phyloP scores from a whole-genome alignment of 2,113 vertebrate species.

The Campylorhamphus procurvoides region DNA sequence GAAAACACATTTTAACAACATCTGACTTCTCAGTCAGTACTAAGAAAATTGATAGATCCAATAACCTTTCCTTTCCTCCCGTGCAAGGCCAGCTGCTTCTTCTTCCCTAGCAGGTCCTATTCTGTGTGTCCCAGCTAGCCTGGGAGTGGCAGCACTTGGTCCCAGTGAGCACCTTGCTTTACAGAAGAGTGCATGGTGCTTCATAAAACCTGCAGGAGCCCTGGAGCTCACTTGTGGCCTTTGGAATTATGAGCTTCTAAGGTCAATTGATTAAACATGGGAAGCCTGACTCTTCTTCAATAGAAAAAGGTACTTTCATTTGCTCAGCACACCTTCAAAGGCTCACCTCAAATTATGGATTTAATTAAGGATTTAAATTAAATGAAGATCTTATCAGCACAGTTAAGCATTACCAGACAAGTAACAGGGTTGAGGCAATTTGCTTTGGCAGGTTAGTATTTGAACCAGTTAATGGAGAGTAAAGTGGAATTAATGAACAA shows the following conservation, averaged over 20 bases:
- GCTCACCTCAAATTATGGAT: neutral
- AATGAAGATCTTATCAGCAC: neutral
- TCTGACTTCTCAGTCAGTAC: slow-evolving; percentile 24
- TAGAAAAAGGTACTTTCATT: neutral
- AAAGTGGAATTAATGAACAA: slow-evolving; percentile 4
- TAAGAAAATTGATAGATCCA: neutral
- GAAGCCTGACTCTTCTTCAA: neutral
- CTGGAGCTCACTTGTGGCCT: neutral
- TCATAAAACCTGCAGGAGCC: neutral
- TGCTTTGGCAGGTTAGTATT: neutral
- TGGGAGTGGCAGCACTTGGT: neutral
- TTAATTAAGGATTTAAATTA: slow-evolving; percentile 13
- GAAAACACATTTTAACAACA: slow-evolving; percentile 42
- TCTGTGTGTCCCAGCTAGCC: neutral
- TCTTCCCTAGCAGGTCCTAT: neutral
- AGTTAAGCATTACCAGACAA: neutral
- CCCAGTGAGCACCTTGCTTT: neutral
- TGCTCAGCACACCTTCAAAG: neutral
- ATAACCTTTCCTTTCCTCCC: neutral
- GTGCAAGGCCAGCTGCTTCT: neutral
- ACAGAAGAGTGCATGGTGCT: neutral
- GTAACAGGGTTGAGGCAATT: neutral
- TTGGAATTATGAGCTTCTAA: neutral
- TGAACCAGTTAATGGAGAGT: neutral
- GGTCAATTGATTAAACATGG: neutral